Base-by-base conservation (phyloP, 2,888 invertebrate species). In the Nyleta sp. region DNA sequence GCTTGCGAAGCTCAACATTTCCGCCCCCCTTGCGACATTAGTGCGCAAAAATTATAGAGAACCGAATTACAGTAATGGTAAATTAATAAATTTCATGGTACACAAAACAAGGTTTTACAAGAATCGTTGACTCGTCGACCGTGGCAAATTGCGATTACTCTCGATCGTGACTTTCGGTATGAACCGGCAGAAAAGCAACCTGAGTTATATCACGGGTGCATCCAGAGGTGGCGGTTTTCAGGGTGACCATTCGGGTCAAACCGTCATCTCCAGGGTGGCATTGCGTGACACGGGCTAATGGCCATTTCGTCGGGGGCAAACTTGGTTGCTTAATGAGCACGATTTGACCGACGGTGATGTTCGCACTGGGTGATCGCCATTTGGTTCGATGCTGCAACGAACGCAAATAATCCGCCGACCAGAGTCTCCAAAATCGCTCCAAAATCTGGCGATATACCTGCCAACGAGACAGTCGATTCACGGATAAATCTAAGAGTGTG, bases 261-360 rank as follows among this genome's bases (percentile, higher is more conserved):
- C 17, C 33, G 17, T 62, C 62, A 13, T 17, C 35, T 3, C 48
- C 62, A 5, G 46, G 20, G 11, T 42, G 17, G 15, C 44, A 46
- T 8, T 17, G 6, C 15, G 31, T 38, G 2, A 65, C 42, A 2
- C 28, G 13, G 2, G 52, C 65, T 0, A 52, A n/a, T 24, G 64
- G 50, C 83, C 84, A 82, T 18, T 80, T 55, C 1, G 38, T 6
- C 0, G 80, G 78, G 2, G 80, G 77, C 1, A 71, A 28, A 2
- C 59, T 52, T 0, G 73, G 68, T 1, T 71, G 71, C 24, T 57
- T 55, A 0, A 83, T 15, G 0, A 83, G 40, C 0, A 84, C 83
- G n/a, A 83, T 10, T 1, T 81, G 65, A 2, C 79, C 81, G 7
- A 42, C 22, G 7, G 8, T 20, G 1, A 72, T 2, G 10, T 50